Evolutionary conservation across 2,888 invertebrate species (phyloP), one percentile per base, ranked within the genome.

Genomic region (Cepaea hortensis): DNA sequence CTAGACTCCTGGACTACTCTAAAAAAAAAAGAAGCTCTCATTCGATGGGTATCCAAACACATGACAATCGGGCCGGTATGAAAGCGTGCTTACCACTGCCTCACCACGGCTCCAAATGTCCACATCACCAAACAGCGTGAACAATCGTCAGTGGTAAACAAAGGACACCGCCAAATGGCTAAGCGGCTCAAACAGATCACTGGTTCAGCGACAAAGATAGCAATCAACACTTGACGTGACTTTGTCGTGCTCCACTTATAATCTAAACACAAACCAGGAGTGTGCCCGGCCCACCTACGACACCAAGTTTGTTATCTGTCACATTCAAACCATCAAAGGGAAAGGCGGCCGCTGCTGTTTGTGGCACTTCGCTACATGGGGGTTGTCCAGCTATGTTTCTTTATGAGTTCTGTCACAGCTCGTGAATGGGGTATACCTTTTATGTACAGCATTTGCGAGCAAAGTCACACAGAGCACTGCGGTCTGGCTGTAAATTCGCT

Each of bases 211-310:
- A 62, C 62, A 81, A 81, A 81, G 18, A 13, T 48, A 20, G 68
- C 81, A 81, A 81, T 81, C 81, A 81, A 81, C 81, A 81, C 81
- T 35, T 48, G 46, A 20, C 23, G 46, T 65, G 81, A 15, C 68
- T 20, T 46, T 68, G 4, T 61, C 20, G 46, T 68, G 81, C 48
- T 23, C 48, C 68, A 68, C 23, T 81, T 23, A 35, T 62, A 61
- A 35, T 65, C 80, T 13, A 62, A 80, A 80, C n/a, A 79, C 55
- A 55, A 62, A 61, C 79, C 79, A 61, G n/a, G 20, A 20, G 20
- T 6, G 13, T 20, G 48, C 20, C 23, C 15, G 50, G n/a, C 35
- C 50, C 70, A 81, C 70, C 81, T 50, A 46, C 48, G 11, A 9
- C 3, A 18, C 2, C 0, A 46, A 6, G 13, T 20, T 50, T 81